A percentile compares a stretch with the other conserved stretches of the same genome.
Conservation (phyloP, 2,888 invertebrate species). For the Polyploca ridens region DNA sequence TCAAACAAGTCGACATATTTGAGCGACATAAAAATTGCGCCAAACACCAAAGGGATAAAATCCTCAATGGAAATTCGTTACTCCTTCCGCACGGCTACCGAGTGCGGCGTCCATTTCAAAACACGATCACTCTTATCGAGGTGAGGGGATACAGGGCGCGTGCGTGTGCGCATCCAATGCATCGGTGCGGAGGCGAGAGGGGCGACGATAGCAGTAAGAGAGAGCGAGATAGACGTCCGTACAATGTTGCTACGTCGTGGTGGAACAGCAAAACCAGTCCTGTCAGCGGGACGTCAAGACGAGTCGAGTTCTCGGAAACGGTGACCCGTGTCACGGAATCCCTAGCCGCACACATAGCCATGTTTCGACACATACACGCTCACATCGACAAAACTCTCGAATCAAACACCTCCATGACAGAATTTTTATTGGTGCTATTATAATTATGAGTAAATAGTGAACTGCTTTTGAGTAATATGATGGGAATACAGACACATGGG, state of each 20-base stretch:
- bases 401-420: conserved; percentile 55
- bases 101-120: conserved; percentile 75
- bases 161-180: conserved; percentile 80
- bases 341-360: conserved; percentile 68
- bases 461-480: neutral
- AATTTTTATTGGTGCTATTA: conserved; percentile 54
- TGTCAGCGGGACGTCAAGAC: conserved; percentile 84
- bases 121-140: conserved; percentile 75
- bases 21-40: conserved; percentile 18
- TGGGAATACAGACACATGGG: too few species aligned
- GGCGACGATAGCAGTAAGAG: conserved; percentile 36
- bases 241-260: conserved; percentile 75
- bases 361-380: conserved; percentile 38
- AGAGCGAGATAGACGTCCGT: conserved; percentile 58
- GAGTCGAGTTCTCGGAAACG: conserved; percentile 81
- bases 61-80: conserved; percentile 72
- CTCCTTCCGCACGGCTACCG: conserved; percentile 75
- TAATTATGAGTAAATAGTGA: conserved; percentile 17
- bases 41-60: conserved; percentile 34
- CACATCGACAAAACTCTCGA: conserved; percentile 45
- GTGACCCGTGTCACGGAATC: conserved; percentile 85
- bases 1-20: neutral
- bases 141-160: conserved; percentile 75
- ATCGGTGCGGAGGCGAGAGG: conserved; percentile 54
- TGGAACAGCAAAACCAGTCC: conserved; percentile 81